A percentile compares a stretch with the other conserved stretches of the same genome.
Evolutionary conservation across 2,113 vertebrate species (phyloP).

Genomic region (Perca schrenkii): DNA sequence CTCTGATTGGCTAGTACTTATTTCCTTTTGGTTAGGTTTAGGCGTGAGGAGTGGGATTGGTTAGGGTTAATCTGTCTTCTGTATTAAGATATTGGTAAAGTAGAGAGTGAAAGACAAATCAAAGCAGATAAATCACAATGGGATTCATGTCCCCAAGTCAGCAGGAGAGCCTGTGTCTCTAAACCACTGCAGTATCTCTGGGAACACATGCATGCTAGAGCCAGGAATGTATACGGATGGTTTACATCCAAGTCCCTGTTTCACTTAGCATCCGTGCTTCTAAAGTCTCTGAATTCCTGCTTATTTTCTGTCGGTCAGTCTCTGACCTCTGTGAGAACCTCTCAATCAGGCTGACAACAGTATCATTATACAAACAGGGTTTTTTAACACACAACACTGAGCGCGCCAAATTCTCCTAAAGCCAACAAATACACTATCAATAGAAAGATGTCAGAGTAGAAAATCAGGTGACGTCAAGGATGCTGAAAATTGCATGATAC

Average conservation of each 20-base stretch:
- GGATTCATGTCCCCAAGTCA: constrained; percentile 28
- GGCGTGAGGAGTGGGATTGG: too few species aligned
- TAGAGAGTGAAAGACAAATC: not conserved
- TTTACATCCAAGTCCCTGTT: not conserved
- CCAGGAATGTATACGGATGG: not conserved
- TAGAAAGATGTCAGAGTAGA: constrained; percentile 1
- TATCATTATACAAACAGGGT: constrained; percentile 8
- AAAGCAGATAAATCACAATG: constrained; percentile 17
- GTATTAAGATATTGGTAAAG: constrained; percentile 26
- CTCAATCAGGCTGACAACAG: not conserved
- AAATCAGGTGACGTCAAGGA: constrained; percentile 40
- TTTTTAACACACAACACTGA: constrained; percentile 3
- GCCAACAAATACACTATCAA: constrained; percentile 18
- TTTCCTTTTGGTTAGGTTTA: too few species aligned
- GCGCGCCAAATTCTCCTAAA: constrained; percentile 32
- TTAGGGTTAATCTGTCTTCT: too few species aligned
- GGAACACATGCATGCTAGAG: not conserved
- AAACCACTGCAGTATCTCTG: not conserved
- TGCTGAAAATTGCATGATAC: not conserved
- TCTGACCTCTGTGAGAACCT: not conserved
- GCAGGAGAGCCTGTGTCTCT: not conserved
- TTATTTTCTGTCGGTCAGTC: not conserved
- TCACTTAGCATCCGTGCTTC: not conserved
- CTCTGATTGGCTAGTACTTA: too few species aligned
- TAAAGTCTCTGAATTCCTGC: not conserved